Base-by-base conservation (phyloP, 1,140 invertebrate species). In the Cydia strobilella region DNA sequence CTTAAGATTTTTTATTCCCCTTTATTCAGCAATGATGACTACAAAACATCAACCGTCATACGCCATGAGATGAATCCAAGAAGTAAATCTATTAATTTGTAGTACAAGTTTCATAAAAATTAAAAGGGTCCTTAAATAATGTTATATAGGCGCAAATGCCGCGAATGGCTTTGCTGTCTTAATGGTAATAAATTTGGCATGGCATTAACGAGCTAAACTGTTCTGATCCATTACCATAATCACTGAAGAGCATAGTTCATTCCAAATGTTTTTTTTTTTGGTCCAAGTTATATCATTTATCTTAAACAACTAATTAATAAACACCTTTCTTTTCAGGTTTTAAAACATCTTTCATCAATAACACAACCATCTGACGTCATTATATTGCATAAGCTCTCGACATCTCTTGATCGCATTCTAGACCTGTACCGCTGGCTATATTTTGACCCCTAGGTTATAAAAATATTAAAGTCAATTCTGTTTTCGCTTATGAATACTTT, bases 281-380 rank as follows among this genome's bases (percentile, higher is more conserved):
- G 48, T 51, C n/a, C 4, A 51, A 51, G 48, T 51, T 51, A 51
- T 51, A 51, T 51, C n/a, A 51, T 23, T 59, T 59, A 3, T n/a
- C 20, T 10, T 23, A 10, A 23, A 59, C 54, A 54, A 7, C n/a
- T 54, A 54, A 15, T 18, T 23, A 59, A 23, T 51, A 45, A 42
- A 51, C 48, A 59, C 54, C 35, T 39, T 39, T 39, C 35, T 10
- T 39, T 39, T 39, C 20, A 59, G 20, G 12, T 12, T 54, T 54
- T 18, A 18, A 59, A 59, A 23, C 20, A 54, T 18, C n/a, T 59
- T 59, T n/a, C 54, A 59, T 59, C 54, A 59, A 59, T 59, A 59
- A 59, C 54, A 51, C 48, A 18, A 18, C n/a, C 48, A 6, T 12
- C 5, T 3, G 42, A 15, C 42, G 42, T 39, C 35, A 45, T 45